A percentile compares a stretch with the other conserved stretches of the same genome.
Evolutionary conservation across 2,888 invertebrate genomes (phyloP).

Genomic region (Seira sanloemensis): DNA sequence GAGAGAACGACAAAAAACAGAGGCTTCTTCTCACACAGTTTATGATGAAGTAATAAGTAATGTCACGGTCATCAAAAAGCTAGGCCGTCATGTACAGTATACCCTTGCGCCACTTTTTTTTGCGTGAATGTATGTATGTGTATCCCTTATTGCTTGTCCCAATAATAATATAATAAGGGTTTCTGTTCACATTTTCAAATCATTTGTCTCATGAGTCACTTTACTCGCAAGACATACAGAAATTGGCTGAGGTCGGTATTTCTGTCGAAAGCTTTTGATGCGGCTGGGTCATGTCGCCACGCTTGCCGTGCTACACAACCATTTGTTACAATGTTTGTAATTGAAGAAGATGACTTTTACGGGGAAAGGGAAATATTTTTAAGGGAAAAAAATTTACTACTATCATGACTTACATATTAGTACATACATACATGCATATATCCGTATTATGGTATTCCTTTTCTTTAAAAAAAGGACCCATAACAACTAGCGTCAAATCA

Average conservation of each 20-base stretch:
- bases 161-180: neutral
- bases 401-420: constrained; percentile 3
- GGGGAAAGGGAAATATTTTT: neutral
- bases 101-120: neutral
- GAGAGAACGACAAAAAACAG: neutral
- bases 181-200: constrained; percentile 48
- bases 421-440: too few species aligned
- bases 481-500: too few species aligned
- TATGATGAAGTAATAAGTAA: neutral
- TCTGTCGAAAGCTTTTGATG: constrained; percentile 61
- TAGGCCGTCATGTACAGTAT: too few species aligned
- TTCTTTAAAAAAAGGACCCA: neutral
- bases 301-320: constrained; percentile 51
- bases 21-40: neutral
- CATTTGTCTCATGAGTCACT: constrained; percentile 65
- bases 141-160: neutral
- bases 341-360: constrained; percentile 54
- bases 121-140: neutral
- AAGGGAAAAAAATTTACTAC: constrained; percentile 39
- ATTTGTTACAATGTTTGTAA: constrained; percentile 26
- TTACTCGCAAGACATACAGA: constrained; percentile 28
- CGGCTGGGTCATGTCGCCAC: constrained; percentile 68
- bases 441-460: too few species aligned
- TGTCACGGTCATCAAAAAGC: constrained; percentile 13
- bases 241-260: constrained; percentile 51